Evolutionary conservation across 1,140 invertebrate genomes (phyloP), one percentile per base, ranked within the genome.

Genomic region (Theocolax elegans): DNA sequence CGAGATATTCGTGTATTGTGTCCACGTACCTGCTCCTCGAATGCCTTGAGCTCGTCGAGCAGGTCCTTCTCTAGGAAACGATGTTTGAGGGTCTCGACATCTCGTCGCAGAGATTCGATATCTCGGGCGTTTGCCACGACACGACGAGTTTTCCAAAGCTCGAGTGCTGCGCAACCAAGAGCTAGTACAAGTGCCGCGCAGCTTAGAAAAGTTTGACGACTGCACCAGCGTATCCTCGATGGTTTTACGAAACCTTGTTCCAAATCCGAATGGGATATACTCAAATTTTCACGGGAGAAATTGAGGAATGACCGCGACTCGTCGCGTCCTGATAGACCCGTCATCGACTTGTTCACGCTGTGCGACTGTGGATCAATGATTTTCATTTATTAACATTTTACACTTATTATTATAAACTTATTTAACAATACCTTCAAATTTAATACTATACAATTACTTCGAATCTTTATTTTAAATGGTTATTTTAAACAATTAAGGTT

Each of bases 201-300:
- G 23, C 76, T 81, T 6, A 85, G 25, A 0, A 80, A 19, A 8
- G 75, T 81, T 7, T 74, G 72, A n/a, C 69, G 77, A 9, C 67
- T 75, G 31, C 0, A 75, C 67, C 1, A 64, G 0, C 68, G 40
- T 1, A n/a, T 0, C 0, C 54, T 35, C 10, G 31, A n/a, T 6
- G 40, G 4, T 21, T 29, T 56, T 2, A 7, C 80, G 29, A 81
- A 80, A 0, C 78, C 79, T 29, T 80, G 80, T 12, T 86, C 83
- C 0, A 84, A 58, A 7, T 85, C 83, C 1, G 78, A 78, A 4
- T 17, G 40, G 0, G 81, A 81, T 12, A 84, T 79, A 27, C 75
- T 84, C 21, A 85, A 54, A 64, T 84, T 85, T 46, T 85, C 84
- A 0, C 82, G 77, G 4, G 83, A 84, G 58, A 85, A 78, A 60